Base-by-base conservation (phyloP, 2,797 vertebrate species). In the Acomys russatus region DNA sequence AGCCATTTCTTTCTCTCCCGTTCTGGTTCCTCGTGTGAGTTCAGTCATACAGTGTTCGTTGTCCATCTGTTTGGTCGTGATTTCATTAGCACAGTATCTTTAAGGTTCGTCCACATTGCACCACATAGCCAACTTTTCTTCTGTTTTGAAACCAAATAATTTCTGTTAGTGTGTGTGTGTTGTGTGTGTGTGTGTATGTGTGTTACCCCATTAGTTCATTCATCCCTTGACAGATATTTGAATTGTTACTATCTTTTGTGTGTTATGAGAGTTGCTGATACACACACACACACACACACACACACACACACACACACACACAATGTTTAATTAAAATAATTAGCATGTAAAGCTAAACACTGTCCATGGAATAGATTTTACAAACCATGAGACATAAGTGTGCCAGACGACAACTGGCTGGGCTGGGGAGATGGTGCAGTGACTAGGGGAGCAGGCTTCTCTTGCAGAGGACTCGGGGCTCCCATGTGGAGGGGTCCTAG, bases 251-350 rank as follows among this genome's bases (percentile, higher is more conserved):
- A 84, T 51, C 9, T 83, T 96, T 94, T 85, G 61, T 33, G 59
- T 79, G 10, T 87, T 94, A 63, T 90, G 79, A 92, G 82, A 77
- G 87, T 63, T 89, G 70, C 44, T 96, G 10, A 17, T 79, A 4
- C 79, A 49, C 94, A 85, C 17, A 17, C 7, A 14, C 56, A 59
- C 14, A 33, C 66, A 10, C 28, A 4, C 66, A 7, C 9, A 38
- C 71, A 14, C 10, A 23, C 35, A 23, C 71, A 38, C 71, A 44
- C 71, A 25, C 71, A 74, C 35, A 44, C 20, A 74, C 73, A 74
- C 12, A 56, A 6, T n/a, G 17, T n/a, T 79, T 79, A 78, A 54
- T 78, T 78, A 56, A 79, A 79, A 74, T 74, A 91, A 94, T 80
- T 71, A 71, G 76, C 51, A 8, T 56, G 0, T 85, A 66, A 93